Base-by-base conservation (phyloP, 2,113 vertebrate genomes). In the Danio rerio region DNA sequence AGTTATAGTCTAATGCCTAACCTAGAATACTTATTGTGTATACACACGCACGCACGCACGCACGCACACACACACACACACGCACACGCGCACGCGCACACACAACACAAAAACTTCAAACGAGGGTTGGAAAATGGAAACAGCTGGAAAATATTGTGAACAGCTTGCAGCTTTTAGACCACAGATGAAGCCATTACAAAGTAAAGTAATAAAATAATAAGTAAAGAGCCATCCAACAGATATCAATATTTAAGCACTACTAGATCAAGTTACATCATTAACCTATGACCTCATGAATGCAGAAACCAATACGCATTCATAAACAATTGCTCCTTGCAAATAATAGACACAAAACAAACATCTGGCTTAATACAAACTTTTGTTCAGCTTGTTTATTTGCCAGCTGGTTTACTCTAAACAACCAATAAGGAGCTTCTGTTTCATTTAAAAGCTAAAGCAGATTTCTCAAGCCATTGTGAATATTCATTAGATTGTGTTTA, bases 201-300 rank as follows among this genome's bases (percentile, higher is more conserved):
- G 42, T 71, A 50, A 49, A 71, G 18, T 71, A 71, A 52, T 31
- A 43, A 65, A 65, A 31, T 31, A 31, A 3, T 31, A 31, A 11
- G 62, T 42, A 42, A 42, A 76, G 11, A 76, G 12, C 11, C n/a
- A 61, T n/a, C 7, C 18, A 45, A 59, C 4, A 2, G 56, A 16
- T 77, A 78, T 63, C 61, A 78, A 66, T 53, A 78, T 63, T 53
- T 53, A 78, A 78, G 49, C 6, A 66, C 31, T 18, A 78, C 59
- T 40, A 66, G 15, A 53, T 78, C 76, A 78, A 12, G 49, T 66
- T 66, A 42, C 77, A 66, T 42, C 8, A 53, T 20, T 40, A 78
- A 53, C 21, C 18, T 65, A 18, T 18, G 31, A 77, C 56, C 53
- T 63, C 20, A 79, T 10, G 7, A 55, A 55, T 31, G 15, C 1